Conservation (phyloP, 2,888 invertebrate species). For the Periphyllus acericola region DNA sequence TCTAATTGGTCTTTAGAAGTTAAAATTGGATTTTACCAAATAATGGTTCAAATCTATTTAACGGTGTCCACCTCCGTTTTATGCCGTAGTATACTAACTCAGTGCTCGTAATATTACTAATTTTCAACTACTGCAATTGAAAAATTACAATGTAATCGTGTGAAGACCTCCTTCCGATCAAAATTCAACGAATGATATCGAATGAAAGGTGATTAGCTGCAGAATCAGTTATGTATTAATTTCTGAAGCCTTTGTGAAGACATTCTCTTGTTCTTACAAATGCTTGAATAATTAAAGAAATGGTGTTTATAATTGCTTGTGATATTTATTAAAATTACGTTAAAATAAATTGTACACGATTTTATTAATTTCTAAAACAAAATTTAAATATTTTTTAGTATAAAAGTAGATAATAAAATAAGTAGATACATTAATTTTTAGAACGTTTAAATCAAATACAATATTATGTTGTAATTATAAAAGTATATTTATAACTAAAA, state of each 20-base stretch:
- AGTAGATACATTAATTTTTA: too few species aligned
- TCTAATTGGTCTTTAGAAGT: constrained; percentile 57
- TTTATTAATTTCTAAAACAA: too few species aligned
- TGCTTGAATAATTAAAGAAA: too few species aligned
- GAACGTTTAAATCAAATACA: too few species aligned
- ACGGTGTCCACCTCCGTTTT: constrained; percentile 16
- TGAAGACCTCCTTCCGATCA: neutral
- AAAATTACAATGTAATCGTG: neutral
- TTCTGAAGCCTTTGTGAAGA: too few species aligned
- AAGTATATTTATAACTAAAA: neutral
- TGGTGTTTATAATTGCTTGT: too few species aligned
- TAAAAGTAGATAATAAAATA: too few species aligned
- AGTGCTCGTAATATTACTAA: neutral
- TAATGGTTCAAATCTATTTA: constrained; percentile 52
- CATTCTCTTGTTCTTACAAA: too few species aligned
- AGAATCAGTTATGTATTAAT: neutral
- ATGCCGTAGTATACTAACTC: neutral
- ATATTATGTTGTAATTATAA: too few species aligned
- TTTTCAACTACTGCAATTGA: constrained; percentile 25
- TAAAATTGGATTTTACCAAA: constrained; percentile 54
- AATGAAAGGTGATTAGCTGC: neutral
- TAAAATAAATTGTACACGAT: too few species aligned
- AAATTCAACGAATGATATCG: neutral
- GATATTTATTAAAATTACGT: too few species aligned
- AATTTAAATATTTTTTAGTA: too few species aligned